These are phyloP conservation scores for Thymelicus sylvestris DNA, from an alignment of 2,888 invertebrate genomes.

Conservation along the genomic window DNA sequence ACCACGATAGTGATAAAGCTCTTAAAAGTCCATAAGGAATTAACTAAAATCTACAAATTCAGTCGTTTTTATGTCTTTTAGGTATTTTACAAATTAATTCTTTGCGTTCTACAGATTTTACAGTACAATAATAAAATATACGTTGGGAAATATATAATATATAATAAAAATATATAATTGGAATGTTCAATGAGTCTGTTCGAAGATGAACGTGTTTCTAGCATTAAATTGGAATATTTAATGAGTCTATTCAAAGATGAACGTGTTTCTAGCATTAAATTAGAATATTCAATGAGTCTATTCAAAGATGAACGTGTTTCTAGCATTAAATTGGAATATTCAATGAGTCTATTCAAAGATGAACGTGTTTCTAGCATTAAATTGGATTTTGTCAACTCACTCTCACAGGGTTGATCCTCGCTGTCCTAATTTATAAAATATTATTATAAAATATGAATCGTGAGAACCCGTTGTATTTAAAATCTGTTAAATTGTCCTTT, in stretches of 20 bases:
- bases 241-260: no score
- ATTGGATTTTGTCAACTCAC: background rate
- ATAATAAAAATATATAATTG: no score
- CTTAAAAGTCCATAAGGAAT: background rate
- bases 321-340: background rate
- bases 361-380: background rate
- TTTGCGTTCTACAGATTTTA: background rate
- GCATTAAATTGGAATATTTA: background rate
- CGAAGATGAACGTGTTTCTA: background rate
- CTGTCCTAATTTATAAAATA: no score
- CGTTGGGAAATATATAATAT: background rate
- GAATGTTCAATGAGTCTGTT: background rate
- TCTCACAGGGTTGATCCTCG: no score
- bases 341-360: no score
- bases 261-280: background rate
- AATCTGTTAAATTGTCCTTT: background rate
- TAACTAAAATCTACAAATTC: conserved; percentile 1
- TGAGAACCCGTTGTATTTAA: background rate
- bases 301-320: background rate
- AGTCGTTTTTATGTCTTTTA: conserved; percentile 12
- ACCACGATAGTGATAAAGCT: background rate
- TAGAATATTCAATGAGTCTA: background rate
- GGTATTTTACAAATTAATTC: background rate
- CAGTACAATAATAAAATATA: background rate
- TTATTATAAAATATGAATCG: no score